A percentile compares a stretch with the other conserved stretches of the same genome.
Evolutionary conservation across 1,140 invertebrate genomes (phyloP).

Genomic region (Bathynomus jamesi): DNA sequence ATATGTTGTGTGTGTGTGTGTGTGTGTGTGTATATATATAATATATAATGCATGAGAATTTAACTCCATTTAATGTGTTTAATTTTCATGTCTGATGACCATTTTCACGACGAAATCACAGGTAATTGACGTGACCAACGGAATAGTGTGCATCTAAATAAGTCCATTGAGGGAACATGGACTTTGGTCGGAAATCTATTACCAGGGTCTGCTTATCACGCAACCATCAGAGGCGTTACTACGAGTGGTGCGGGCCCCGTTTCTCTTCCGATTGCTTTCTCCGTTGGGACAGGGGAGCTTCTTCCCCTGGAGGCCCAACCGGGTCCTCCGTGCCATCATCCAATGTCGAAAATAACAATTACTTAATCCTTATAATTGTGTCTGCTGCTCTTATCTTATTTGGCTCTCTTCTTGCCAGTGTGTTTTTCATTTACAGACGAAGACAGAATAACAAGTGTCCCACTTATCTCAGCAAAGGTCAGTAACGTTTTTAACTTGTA

Average conservation of each 20-base stretch:
- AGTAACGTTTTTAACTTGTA: too few relatives aligned
- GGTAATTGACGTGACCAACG: not conserved
- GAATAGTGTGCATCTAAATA: not conserved
- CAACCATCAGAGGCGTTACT: not conserved
- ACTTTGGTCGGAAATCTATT: not conserved
- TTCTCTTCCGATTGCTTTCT: not conserved
- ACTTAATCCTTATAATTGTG: conserved; percentile 33
- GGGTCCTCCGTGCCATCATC: conserved; percentile 20
- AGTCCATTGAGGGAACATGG: not conserved
- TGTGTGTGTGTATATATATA: not conserved
- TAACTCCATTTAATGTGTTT: too few relatives aligned
- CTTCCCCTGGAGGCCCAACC: not conserved
- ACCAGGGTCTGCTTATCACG: not conserved
- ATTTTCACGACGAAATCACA: too few relatives aligned
- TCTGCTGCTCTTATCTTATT: conserved; percentile 25
- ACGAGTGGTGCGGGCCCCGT: not conserved
- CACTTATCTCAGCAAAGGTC: conserved; percentile 31
- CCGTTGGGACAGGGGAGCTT: not conserved
- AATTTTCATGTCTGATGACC: too few relatives aligned
- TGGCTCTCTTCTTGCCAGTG: conserved; percentile 18
- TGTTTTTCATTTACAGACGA: conserved; percentile 27
- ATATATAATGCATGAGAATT: not conserved
- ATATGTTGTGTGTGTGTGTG: not conserved
- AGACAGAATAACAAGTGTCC: conserved; percentile 28
- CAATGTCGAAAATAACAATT: conserved; percentile 30